Conservation (phyloP, 2,797 vertebrate genomes). For the Rallus crepitans region DNA sequence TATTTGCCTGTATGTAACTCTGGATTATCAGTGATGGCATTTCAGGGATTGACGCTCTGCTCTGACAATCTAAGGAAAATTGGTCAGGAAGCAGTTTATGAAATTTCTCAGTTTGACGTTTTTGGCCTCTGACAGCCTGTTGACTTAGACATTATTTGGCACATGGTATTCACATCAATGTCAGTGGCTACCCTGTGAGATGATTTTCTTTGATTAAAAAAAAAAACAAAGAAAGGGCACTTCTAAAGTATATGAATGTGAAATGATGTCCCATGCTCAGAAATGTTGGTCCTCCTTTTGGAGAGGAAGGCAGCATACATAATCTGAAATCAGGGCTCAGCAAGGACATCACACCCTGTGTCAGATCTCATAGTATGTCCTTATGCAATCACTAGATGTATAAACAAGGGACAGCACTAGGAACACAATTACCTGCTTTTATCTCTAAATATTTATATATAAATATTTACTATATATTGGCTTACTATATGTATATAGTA, state of each 20-base stretch:
- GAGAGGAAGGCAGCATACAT: neutral
- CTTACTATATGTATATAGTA: neutral
- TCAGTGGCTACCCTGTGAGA: neutral
- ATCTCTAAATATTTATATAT: neutral
- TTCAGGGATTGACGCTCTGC: neutral
- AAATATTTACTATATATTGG: neutral
- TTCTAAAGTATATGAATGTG: neutral
- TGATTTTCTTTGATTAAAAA: neutral
- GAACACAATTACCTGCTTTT: neutral
- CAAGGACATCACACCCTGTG: too few species aligned
- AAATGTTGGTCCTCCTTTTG: neutral
- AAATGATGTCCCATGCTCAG: neutral
- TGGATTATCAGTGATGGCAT: neutral
- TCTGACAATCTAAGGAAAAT: neutral
- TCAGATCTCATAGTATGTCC: neutral
- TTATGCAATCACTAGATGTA: neutral
- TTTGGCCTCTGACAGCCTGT: neutral
- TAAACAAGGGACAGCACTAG: neutral
- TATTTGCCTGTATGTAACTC: neutral
- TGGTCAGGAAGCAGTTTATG: neutral
- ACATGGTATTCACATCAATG: neutral
- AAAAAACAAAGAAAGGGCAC: neutral
- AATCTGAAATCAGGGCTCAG: neutral
- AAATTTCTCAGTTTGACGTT: neutral
- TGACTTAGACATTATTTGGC: neutral